Base-by-base conservation (phyloP, 2,888 invertebrate genomes). In the Stramonita haemastoma region DNA sequence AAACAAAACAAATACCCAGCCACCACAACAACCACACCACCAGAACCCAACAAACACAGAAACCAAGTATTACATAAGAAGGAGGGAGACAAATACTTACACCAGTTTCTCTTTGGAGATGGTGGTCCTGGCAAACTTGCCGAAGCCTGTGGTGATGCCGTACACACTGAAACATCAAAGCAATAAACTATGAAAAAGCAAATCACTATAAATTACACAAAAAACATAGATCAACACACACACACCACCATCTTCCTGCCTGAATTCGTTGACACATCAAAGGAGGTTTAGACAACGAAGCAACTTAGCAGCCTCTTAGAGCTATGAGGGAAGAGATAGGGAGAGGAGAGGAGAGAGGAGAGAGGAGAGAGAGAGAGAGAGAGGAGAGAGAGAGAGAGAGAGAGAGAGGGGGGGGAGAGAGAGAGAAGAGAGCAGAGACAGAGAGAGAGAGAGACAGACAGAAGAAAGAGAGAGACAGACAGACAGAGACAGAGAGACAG, bases 91-190 rank as follows among this genome's bases (percentile, higher is more conserved):
- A 36, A 26, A 19, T 77, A 94, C 96, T 96, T 96, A 97, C 97
- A 96, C 96, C 4, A 97, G 94, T 92, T 97, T 96, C 83, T 97
- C 97, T 26, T 96, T 95, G n/a, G 96, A 94, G 77, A 97, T 97
- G 17, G 96, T 96, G 4, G 96, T 97, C 46, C 96, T 96, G 0
- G 97, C 97, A 95, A 97, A 97, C 89, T 97, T 97, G 86, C 97
- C 97, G 94, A 97, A 97, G n/a, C 97, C 97, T 1, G 97, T 97
- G 4, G 97, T 97, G 81, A 97, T 97, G 8, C 97, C 97, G 93
- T 97, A 97, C 91, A 96, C 97, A 97, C 97, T 97, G 93, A 88
- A 95, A 95, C 79, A 89, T 90, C 87, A 90, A 56, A 83, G 11
- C 26, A 77, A 29, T 29, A 32, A 13, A n/a, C 11, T n/a, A n/a